Evolutionary conservation across 2,113 vertebrate genomes (phyloP).

Genomic region (Sylvia atricapilla): DNA sequence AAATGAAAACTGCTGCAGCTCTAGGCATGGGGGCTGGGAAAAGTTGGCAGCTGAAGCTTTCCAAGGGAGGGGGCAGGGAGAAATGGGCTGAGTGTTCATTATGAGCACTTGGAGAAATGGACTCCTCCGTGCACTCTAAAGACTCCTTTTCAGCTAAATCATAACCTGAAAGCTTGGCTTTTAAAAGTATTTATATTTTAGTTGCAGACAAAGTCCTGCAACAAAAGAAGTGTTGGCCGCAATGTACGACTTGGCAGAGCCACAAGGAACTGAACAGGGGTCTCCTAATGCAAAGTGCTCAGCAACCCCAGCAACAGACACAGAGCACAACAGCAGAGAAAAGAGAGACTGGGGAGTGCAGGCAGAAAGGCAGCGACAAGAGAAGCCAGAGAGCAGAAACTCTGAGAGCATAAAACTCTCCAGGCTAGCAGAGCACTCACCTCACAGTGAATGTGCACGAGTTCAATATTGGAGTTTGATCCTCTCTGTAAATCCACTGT

Average conservation of each 20-base stretch:
- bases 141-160: neutral
- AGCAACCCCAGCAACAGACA: neutral
- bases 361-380: neutral
- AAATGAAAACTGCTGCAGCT: constrained; percentile 4
- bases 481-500: neutral
- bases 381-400: neutral
- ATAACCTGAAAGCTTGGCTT: neutral
- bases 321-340: neutral
- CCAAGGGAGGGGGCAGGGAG: neutral
- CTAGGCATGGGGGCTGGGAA: neutral
- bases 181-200: neutral
- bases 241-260: neutral
- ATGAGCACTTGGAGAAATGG: neutral
- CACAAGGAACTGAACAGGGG: neutral
- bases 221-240: neutral
- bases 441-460: fast-evolving
- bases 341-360: fast-evolving
- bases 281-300: neutral
- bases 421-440: neutral
- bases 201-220: neutral
- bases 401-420: neutral
- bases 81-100: neutral
- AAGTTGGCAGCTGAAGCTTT: neutral
- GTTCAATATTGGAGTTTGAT: neutral
- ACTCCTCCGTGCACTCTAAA: neutral